Percentiles rank a stretch among this genome's conserved stretches.
Evolutionary conservation across 2,113 vertebrate genomes (phyloP).

Genomic region (Pterocles orientalis): DNA sequence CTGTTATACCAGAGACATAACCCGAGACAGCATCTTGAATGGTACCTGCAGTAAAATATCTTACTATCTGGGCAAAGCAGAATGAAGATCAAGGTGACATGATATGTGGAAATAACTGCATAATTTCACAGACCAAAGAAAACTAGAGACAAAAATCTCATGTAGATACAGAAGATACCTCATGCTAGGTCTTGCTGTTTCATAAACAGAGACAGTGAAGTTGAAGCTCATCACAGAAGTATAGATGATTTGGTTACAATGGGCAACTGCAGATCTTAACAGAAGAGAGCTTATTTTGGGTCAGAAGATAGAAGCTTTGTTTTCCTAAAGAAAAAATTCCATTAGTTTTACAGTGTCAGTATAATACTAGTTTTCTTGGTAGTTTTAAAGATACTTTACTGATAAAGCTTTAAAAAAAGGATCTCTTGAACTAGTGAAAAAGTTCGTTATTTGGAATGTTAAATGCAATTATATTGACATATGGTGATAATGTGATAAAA

Average conservation of each 20-base stretch:
- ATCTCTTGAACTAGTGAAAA: slow-evolving; percentile 66
- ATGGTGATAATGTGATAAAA: slow-evolving; percentile 84
- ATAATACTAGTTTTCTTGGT: neutral
- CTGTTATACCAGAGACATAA: neutral
- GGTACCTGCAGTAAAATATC: neutral
- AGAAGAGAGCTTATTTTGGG: neutral
- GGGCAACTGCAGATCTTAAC: neutral
- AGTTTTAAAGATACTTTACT: slow-evolving; percentile 4
- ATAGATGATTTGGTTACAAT: neutral
- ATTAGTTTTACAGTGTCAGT: neutral
- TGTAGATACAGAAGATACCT: neutral
- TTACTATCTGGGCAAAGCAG: neutral
- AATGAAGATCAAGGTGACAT: neutral
- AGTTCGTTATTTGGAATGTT: slow-evolving; percentile 79
- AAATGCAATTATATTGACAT: slow-evolving; percentile 85
- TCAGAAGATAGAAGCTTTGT: neutral
- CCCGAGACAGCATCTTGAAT: neutral
- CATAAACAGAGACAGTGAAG: neutral
- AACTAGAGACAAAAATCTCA: neutral
- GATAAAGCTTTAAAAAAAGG: slow-evolving; percentile 52
- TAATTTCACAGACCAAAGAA: neutral
- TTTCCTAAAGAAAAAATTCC: neutral
- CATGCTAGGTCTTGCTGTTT: neutral
- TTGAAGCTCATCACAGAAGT: neutral
- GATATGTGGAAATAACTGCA: neutral